phyloP scores from a whole-genome alignment of 2,797 vertebrate genomes.

The Chromobotia macracanthus region DNA sequence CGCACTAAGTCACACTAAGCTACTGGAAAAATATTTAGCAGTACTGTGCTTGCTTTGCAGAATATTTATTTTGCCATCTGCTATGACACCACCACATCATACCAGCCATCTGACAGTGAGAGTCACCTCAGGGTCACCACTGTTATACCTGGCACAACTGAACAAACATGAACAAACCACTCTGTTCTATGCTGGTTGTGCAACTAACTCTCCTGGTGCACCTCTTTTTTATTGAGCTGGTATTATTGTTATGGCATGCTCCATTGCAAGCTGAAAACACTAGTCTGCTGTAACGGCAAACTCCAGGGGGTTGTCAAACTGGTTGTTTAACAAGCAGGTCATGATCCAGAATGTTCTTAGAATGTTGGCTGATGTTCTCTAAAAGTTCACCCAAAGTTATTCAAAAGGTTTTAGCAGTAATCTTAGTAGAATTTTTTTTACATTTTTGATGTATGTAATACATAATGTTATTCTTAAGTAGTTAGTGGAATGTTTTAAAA shows the following conservation, averaged over 20 bases:
- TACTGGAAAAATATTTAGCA: slow-evolving; percentile 6
- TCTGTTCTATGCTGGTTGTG: slow-evolving; percentile 28
- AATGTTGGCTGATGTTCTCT: too few relatives aligned
- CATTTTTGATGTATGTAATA: too few relatives aligned
- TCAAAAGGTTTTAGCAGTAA: too few relatives aligned
- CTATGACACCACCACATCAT: slow-evolving; percentile 37
- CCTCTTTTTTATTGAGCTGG: slow-evolving; percentile 9
- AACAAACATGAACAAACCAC: slow-evolving; percentile 33
- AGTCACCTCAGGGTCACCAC: slow-evolving; percentile 16
- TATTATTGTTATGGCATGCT: slow-evolving; percentile 40
- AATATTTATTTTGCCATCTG: slow-evolving; percentile 22
- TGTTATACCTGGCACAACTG: slow-evolving; percentile 31
- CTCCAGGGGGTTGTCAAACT: slow-evolving; percentile 53
- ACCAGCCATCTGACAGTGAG: slow-evolving; percentile 32
- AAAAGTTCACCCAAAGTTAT: too few relatives aligned
- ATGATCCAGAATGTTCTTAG: slow-evolving; percentile 17
- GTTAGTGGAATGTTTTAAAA: too few relatives aligned
- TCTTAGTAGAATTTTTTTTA: too few relatives aligned
- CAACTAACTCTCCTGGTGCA: slow-evolving; percentile 15
- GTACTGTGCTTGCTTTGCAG: slow-evolving; percentile 18
- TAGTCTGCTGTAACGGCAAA: slow-evolving; percentile 44
- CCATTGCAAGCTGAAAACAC: slow-evolving; percentile 48
- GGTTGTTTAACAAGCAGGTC: slow-evolving; percentile 60
- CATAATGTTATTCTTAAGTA: too few relatives aligned
- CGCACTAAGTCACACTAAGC: slow-evolving; percentile 4